These are phyloP conservation scores for Phasianus colchicus DNA, from an alignment of 2,113 vertebrate genomes.

Conservation along the genomic window DNA sequence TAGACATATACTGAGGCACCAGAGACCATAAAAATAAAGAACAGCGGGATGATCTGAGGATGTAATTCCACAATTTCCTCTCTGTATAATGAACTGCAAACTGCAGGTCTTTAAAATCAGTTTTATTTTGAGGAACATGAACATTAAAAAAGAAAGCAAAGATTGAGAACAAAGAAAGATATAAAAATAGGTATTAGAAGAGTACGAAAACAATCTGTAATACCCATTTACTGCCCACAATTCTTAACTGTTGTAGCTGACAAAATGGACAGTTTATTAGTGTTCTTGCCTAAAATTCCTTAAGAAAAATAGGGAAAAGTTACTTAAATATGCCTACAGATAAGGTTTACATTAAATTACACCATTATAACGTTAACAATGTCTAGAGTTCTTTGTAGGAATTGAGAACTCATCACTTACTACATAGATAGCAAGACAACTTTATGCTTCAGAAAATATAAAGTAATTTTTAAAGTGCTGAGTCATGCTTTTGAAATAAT, in stretches of 20 bases:
- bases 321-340: neutral
- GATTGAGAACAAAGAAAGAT: neutral
- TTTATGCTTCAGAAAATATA: neutral
- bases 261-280: neutral
- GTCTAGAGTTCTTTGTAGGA: neutral
- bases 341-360: neutral
- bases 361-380: neutral
- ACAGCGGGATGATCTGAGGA: neutral
- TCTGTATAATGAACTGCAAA: neutral
- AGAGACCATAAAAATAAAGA: constrained; percentile 1
- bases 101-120: neutral
- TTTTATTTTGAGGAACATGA: neutral
- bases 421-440: neutral
- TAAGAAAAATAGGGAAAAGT: neutral
- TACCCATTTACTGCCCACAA: neutral
- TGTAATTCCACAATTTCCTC: neutral
- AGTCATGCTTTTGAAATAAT: neutral
- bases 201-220: neutral
- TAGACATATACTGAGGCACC: neutral
- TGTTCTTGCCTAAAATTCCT: neutral
- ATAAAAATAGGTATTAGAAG: neutral
- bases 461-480: neutral
- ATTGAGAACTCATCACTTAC: neutral
- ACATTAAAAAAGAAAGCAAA: neutral
- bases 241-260: neutral